Conservation (phyloP, 2,797 vertebrate genomes). For the Sebastiscus albofasciatus region DNA sequence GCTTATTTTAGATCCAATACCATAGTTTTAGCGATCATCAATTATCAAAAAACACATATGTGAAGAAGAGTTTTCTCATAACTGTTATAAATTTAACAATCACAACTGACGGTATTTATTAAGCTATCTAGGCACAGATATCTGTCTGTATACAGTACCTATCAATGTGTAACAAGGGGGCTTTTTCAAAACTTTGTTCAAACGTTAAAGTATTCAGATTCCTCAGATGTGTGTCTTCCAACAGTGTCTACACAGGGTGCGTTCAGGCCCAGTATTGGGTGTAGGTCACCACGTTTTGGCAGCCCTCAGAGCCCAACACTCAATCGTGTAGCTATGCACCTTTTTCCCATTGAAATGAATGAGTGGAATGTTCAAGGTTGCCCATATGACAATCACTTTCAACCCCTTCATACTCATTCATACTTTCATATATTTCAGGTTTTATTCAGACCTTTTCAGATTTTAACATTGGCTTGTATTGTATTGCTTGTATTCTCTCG, state of each 20-base stretch:
- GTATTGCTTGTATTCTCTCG: neutral
- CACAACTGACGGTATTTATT: neutral
- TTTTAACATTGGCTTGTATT: neutral
- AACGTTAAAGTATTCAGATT: neutral
- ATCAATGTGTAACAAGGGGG: neutral
- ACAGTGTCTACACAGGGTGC: neutral
- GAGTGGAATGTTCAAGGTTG: neutral
- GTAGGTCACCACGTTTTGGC: neutral
- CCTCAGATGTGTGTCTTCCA: neutral
- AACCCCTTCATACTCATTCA: neutral
- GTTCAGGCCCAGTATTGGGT: neutral
- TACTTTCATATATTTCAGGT: neutral
- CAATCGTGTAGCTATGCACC: neutral
- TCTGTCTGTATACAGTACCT: neutral
- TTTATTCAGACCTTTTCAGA: neutral
- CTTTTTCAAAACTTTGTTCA: neutral
- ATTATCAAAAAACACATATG: neutral
- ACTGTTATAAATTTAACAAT: neutral
- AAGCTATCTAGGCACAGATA: neutral
- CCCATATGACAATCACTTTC: neutral
- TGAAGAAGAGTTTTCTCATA: neutral
- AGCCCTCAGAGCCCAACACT: neutral
- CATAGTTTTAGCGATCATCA: fast-evolving
- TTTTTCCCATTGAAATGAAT: neutral
- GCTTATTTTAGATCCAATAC: neutral